Evolutionary conservation across 2,113 vertebrate species (phyloP).

Genomic region (Patagioenas fasciata): DNA sequence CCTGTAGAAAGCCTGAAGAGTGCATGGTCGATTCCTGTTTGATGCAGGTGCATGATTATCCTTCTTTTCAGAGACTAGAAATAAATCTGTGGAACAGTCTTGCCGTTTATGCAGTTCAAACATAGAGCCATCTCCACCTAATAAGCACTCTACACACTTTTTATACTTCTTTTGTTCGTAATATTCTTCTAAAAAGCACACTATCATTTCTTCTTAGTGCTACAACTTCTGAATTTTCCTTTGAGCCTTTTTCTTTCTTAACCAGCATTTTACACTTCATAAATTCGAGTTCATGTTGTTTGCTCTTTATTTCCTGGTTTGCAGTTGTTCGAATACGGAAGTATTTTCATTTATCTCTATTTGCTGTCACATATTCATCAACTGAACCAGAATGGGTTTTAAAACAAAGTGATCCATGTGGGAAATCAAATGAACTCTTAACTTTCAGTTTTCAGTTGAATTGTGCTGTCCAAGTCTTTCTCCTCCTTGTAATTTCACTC

Average conservation of each 20-base stretch:
- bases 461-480: conserved; percentile 3
- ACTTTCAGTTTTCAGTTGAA: conserved; percentile 40
- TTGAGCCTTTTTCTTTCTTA: not conserved
- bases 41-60: not conserved
- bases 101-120: not conserved
- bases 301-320: conserved; percentile 30
- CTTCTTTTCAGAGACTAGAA: not conserved
- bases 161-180: not conserved
- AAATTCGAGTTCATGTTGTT: conserved; percentile 11
- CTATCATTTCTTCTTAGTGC: not conserved
- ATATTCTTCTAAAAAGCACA: not conserved
- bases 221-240: not conserved
- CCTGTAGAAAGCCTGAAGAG: not conserved
- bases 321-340: not conserved
- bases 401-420: not conserved
- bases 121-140: not conserved
- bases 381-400: not conserved
- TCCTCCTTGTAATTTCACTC: conserved; percentile 6
- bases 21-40: not conserved
- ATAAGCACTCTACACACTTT: not conserved
- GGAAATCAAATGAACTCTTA: not conserved
- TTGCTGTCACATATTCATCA: conserved; percentile 5
- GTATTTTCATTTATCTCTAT: not conserved
- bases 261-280: not conserved
- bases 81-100: not conserved